These are phyloP conservation scores for Zoanthus sociatus DNA, from an alignment of 92 coral and sea anemone genomes.

Conservation along the genomic window DNA sequence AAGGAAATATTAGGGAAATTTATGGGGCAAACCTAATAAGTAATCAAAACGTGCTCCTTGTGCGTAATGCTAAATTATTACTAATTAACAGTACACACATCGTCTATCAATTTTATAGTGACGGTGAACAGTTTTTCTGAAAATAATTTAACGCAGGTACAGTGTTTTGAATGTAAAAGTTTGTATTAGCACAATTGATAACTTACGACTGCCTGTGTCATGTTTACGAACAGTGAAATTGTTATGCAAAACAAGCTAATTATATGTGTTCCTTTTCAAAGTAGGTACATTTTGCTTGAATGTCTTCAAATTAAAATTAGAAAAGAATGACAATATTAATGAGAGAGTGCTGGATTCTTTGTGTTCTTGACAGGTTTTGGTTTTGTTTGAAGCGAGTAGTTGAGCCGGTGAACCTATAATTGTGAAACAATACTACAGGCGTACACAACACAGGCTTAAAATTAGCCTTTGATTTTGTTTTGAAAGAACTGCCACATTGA, in stretches of 20 bases:
- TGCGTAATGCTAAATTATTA: too few relatives aligned
- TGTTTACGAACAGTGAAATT: slow-evolving; percentile 30
- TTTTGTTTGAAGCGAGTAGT: background rate
- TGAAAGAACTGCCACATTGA: background rate
- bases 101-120: background rate
- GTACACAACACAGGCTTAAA: background rate
- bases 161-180: slow-evolving; percentile 68
- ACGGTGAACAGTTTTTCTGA: slow-evolving; percentile 18
- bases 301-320: slow-evolving; percentile 40
- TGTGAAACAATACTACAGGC: background rate
- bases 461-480: background rate
- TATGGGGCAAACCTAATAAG: background rate
- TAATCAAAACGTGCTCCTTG: too few relatives aligned
- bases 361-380: slow-evolving; percentile 30
- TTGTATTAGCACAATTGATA: slow-evolving; percentile 57
- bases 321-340: slow-evolving; percentile 37
- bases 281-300: slow-evolving; percentile 20
- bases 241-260: slow-evolving; percentile 47
- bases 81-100: background rate
- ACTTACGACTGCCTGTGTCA: background rate
- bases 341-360: slow-evolving; percentile 21
- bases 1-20: too few relatives aligned
- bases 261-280: slow-evolving; percentile 22
- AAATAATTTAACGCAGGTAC: slow-evolving; percentile 66
- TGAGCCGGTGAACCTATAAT: background rate